Evolutionary conservation across 2,113 vertebrate species (phyloP), one percentile per base, ranked within the genome.

Genomic region (Cyphomyrus discorhynchus): DNA sequence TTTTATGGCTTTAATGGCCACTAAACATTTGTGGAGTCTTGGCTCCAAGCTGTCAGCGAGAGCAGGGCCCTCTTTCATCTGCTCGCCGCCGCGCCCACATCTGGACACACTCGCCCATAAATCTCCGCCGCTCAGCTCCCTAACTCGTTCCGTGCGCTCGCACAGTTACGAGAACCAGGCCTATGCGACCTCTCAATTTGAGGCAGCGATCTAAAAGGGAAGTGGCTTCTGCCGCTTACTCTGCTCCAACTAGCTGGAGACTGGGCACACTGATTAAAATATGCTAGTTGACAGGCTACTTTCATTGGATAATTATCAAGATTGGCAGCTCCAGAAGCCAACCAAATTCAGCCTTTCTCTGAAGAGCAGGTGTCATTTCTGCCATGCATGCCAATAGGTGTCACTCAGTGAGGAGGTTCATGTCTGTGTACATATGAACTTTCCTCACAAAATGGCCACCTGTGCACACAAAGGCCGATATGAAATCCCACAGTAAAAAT

Each of bases 131-230:
- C 93, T 95, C 93, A 92, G 89, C 88, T 93, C 91, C 89, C 82
- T 91, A 93, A 92, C 93, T 80, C 92, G 92, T 91, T 91, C 92
- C 90, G 92, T 92, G 93, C 92, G 92, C 94, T 95, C 94, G 95
- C 96, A 92, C 93, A 92, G 93, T 93, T 96, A 96, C 95, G 95
- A 94, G 94, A 95, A 95, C 92, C 94, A 95, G 95, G 94, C 93
- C 93, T 89, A 89, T 90, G 85, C 93, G 95, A 96, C 95, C 95
- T 94, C 94, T 92, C 90, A 92, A 89, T 93, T 93, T 92, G 93
- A 92, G 90, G 93, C 93, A 91, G 91, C 93, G 90, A 86, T 92
- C 89, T 92, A 93, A 92, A 91, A 90, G 94, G 46, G 45, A 50
- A n/a, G 1, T 42, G 74, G 0, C 11, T 80, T 42, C 74, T 80